Evolutionary conservation across 2,888 invertebrate genomes (phyloP).

Genomic region (Marasmarcha lunaedactyla): DNA sequence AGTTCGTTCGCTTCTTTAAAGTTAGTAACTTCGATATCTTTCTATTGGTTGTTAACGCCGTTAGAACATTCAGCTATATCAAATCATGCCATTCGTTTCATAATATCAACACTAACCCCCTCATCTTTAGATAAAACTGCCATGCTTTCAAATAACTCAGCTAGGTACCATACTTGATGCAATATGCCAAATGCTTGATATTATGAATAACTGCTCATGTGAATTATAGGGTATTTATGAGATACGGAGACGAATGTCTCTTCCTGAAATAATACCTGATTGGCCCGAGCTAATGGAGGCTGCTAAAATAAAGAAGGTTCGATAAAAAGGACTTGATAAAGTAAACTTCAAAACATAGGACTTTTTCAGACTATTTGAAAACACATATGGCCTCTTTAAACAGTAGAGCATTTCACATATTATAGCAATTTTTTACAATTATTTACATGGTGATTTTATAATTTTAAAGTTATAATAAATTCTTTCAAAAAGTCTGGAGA

Average conservation of each 20-base stretch:
- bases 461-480: too few species aligned
- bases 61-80: too few species aligned
- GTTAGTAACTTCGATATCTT: constrained; percentile 24
- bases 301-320: constrained; percentile 78
- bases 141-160: constrained; percentile 16
- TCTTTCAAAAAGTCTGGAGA: constrained; percentile 27
- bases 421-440: not conserved
- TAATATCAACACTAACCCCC: too few species aligned
- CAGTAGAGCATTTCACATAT: not conserved
- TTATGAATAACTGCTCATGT: constrained; percentile 18
- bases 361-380: constrained; percentile 28
- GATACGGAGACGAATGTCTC: constrained; percentile 76
- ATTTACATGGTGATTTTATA: too few species aligned
- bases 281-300: constrained; percentile 80
- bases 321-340: constrained; percentile 59
- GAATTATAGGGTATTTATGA: constrained; percentile 76
- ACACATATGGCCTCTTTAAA: not conserved
- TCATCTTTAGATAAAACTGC: constrained; percentile 3
- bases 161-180: constrained; percentile 21
- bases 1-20: constrained; percentile 26
- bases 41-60: too few species aligned
- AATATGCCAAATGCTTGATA: constrained; percentile 1
- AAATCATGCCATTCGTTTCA: too few species aligned
- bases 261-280: constrained; percentile 80
- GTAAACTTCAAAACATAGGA: constrained; percentile 28